Conservation (phyloP, 2,113 vertebrate genomes). For the Callorhinus ursinus region DNA sequence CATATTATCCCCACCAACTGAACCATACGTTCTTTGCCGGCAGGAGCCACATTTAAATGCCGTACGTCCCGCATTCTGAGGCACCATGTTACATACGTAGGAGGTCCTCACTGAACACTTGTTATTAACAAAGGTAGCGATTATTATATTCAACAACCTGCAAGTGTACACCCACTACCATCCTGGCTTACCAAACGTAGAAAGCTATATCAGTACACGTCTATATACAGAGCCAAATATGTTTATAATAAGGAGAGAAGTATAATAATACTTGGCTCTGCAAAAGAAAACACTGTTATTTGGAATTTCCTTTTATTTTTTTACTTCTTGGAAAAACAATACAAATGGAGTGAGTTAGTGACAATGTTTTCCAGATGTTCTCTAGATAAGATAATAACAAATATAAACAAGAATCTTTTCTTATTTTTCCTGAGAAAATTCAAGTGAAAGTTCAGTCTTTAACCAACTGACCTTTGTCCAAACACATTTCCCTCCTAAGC, state of each 20-base stretch:
- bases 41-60: neutral
- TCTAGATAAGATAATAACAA: constrained; percentile 41
- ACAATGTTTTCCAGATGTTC: constrained; percentile 52
- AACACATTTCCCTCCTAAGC: neutral
- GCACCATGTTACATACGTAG: too few relatives aligned
- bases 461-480: neutral
- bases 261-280: neutral
- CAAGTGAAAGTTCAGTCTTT: neutral
- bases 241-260: neutral
- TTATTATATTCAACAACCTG: neutral
- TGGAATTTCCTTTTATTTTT: constrained; percentile 29
- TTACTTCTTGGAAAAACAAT: constrained; percentile 10
- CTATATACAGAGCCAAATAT: neutral
- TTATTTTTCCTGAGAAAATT: constrained; percentile 47
- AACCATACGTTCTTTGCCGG: neutral
- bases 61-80: neutral
- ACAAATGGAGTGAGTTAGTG: constrained; percentile 41
- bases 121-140: neutral
- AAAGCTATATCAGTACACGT: neutral
- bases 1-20: neutral
- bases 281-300: constrained; percentile 1
- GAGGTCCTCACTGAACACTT: neutral
- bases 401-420: constrained; percentile 46
- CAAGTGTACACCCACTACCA: neutral
- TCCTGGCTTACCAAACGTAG: neutral